Conservation (phyloP, 1,140 invertebrate species). For the Drosophila murphyi region DNA sequence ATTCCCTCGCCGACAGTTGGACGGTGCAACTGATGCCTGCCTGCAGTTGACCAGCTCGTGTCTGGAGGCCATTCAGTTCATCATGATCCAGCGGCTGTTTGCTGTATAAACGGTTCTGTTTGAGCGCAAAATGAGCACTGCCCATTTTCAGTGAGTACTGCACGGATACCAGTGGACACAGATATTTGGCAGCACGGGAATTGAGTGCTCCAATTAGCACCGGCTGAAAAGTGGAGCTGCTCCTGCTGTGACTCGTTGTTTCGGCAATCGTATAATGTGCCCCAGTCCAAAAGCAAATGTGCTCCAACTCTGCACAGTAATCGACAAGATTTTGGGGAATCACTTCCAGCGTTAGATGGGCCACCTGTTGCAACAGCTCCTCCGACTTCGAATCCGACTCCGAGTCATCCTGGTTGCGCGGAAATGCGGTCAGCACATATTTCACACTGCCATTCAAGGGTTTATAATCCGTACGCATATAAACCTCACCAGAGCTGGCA, state of each 20-base stretch:
- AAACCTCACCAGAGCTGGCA: slow-evolving; percentile 70
- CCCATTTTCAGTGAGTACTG: slow-evolving; percentile 62
- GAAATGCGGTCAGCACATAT: slow-evolving; percentile 68
- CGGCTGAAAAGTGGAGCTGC: slow-evolving; percentile 46
- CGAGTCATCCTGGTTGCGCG: slow-evolving; percentile 23
- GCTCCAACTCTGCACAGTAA: slow-evolving; percentile 72
- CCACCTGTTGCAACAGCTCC: slow-evolving; percentile 49
- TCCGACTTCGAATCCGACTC: background rate
- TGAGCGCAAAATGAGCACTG: slow-evolving; percentile 58
- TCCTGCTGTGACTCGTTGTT: slow-evolving; percentile 1
- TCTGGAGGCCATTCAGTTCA: slow-evolving; percentile 55
- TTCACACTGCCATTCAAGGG: slow-evolving; percentile 45
- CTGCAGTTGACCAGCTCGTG: slow-evolving; percentile 51
- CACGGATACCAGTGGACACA: slow-evolving; percentile 57
- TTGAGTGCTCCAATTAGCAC: slow-evolving; percentile 64
- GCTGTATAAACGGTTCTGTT: slow-evolving; percentile 69
- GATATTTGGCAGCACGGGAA: slow-evolving; percentile 69
- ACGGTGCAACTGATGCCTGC: slow-evolving; percentile 65
- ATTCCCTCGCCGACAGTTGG: slow-evolving; percentile 27
- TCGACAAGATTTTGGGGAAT: slow-evolving; percentile 49
- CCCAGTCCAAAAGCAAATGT: slow-evolving; percentile 76
- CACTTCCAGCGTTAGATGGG: slow-evolving; percentile 70
- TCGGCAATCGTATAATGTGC: slow-evolving; percentile 75
- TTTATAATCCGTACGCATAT: slow-evolving; percentile 69
- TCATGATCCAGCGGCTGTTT: slow-evolving; percentile 71